Percentiles rank a stretch among this genome's conserved stretches.
phyloP scores from a whole-genome alignment of 1,140 invertebrate genomes.

The Choristoneura fumiferana region DNA sequence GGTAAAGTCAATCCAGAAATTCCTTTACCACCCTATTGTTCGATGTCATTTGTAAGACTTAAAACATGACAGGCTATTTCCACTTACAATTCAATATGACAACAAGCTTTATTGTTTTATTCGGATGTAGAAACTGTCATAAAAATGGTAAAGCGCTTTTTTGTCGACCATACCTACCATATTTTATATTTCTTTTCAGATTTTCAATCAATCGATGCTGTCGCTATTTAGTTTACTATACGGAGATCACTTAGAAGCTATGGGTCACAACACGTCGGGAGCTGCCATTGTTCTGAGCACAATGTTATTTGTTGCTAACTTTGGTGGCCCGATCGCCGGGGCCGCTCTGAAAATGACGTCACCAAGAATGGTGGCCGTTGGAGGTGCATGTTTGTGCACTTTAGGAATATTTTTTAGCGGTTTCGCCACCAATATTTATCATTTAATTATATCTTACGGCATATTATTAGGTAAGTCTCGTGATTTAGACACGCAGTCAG shows the following conservation, averaged over 20 bases:
- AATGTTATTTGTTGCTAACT: slow-evolving; percentile 84
- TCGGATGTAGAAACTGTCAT: no score
- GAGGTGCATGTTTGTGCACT: slow-evolving; percentile 80
- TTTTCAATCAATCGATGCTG: slow-evolving; percentile 85
- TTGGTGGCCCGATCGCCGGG: slow-evolving; percentile 84
- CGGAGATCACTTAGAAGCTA: slow-evolving; percentile 80
- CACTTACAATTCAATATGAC: no score
- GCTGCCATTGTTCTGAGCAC: slow-evolving; percentile 84
- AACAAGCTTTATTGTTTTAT: no score
- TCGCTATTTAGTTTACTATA: slow-evolving; percentile 86
- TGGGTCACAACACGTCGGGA: slow-evolving; percentile 83
- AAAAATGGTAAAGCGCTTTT: no score
- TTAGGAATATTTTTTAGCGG: slow-evolving; percentile 81
- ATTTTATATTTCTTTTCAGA: slow-evolving; percentile 72
- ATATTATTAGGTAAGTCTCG: slow-evolving; percentile 80
- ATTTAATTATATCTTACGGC: slow-evolving; percentile 84
- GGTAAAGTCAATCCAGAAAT: no score
- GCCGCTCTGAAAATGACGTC: slow-evolving; percentile 82
- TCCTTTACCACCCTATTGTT: no score
- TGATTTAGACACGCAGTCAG: no score
- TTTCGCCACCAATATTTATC: slow-evolving; percentile 80
- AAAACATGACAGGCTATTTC: no score
- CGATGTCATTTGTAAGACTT: no score
- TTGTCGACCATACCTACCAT: no score
- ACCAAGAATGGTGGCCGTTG: slow-evolving; percentile 81